A percentile compares a stretch with the other conserved stretches of the same genome.
phyloP scores from a whole-genome alignment of 2,888 invertebrate genomes.

The Endotricha flammealis region DNA sequence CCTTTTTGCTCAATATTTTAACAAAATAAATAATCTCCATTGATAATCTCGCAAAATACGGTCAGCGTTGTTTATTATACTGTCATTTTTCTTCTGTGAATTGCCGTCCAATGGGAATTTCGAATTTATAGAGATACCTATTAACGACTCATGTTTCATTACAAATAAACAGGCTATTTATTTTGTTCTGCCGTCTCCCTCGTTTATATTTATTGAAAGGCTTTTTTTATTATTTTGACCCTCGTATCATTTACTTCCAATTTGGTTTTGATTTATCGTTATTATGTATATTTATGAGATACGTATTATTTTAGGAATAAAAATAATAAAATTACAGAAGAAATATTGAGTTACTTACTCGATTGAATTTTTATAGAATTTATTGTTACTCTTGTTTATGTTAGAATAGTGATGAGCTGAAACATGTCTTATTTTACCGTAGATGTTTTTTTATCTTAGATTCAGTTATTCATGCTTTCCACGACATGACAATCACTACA shows the following conservation, averaged over 20 bases:
- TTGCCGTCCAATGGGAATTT: conserved; percentile 29
- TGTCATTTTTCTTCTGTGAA: conserved; percentile 32
- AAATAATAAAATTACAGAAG: too few species aligned
- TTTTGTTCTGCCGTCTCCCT: neutral
- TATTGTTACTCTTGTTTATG: too few species aligned
- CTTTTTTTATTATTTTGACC: conserved; percentile 1
- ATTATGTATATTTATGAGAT: neutral
- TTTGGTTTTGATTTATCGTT: neutral
- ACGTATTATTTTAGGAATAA: too few species aligned
- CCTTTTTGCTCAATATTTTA: conserved; percentile 14
- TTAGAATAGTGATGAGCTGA: too few species aligned
- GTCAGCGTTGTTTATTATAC: conserved; percentile 31
- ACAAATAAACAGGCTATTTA: conserved; percentile 8
- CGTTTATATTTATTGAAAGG: conserved; percentile 4
- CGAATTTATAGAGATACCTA: conserved; percentile 29
- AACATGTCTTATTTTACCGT: too few species aligned
- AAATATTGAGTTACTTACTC: too few species aligned
- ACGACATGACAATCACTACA: too few species aligned
- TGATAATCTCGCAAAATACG: conserved; percentile 28
- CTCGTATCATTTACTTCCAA: neutral
- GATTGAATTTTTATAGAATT: too few species aligned
- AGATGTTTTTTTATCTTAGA: too few species aligned
- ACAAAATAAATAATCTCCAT: conserved; percentile 21
- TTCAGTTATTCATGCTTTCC: too few species aligned
- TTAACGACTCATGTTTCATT: conserved; percentile 11